Base-by-base conservation (phyloP, 2,888 invertebrate genomes). In the Heteropelma amictum region DNA sequence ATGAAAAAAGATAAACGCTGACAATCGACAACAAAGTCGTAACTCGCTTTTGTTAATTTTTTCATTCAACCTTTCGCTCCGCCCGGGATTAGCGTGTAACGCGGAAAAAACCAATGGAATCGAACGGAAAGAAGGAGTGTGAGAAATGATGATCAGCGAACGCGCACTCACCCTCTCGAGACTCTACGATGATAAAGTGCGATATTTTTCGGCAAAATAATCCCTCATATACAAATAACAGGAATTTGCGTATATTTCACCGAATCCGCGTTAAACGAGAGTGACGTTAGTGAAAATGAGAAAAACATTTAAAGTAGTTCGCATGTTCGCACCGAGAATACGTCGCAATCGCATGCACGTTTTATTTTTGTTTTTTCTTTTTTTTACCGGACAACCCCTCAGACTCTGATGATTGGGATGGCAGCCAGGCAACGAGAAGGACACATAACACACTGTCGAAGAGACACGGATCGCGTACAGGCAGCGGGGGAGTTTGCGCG, bases 401-500 rank as follows among this genome's bases (percentile, higher is more conserved):
- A 67, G 51, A 26, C 38, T 68, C 67, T 33, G 67, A 75, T 56
- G 75, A 75, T 67, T n/a, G 49, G 12, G 71, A 63, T 71, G 75
- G 71, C 75, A 75, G 63, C 71, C 71, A 75, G 63, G 75, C 71
- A 75, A 71, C 71, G 71, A 51, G 71, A 68, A 63, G 35, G 67
- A 71, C 75, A 75, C 75, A 75, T 71, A 75, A 71, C 75, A 71
- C 75, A 75, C 75, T 72, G 63, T 7, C 23, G 58, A 28, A 17
- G 42, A 26, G 28, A 49, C 23, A 60, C 30, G 12, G 40, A n/a
- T 42, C 71, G 63, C 71, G 63, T 51, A 71, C 67, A 58, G 56
- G 19, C 40, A 54, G 47, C n/a, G 51, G 49, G 58, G 51, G 58
- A 67, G 71, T 71, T 68, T 75, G 67, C 67, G 71, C 67, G 75